Evolutionary conservation across 1,140 invertebrate species (phyloP).

Genomic region (Drosophila cardini): DNA sequence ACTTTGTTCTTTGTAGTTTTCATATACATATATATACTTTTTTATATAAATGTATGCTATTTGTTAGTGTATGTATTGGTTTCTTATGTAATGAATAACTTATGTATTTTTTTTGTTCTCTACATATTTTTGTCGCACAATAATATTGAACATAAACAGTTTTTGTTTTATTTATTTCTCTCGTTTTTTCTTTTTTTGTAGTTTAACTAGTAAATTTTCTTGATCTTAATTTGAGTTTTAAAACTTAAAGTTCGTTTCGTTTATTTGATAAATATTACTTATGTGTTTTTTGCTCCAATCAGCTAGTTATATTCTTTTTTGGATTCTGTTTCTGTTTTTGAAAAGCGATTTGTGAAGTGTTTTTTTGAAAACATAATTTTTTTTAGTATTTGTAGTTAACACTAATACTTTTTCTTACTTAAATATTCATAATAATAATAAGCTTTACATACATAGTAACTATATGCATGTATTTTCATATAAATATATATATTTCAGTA

Average conservation of each 20-base stretch:
- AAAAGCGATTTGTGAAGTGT: constrained; percentile 51
- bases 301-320: constrained; percentile 12
- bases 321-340: constrained; percentile 28
- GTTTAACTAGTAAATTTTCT: constrained; percentile 48
- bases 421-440: constrained; percentile 21
- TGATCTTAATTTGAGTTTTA: constrained; percentile 62
- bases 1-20: constrained; percentile 61
- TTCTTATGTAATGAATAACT: constrained; percentile 65
- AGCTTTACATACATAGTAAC: constrained; percentile 7
- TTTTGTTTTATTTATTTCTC: constrained; percentile 24
- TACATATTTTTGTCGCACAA: constrained; percentile 52
- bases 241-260: constrained; percentile 73
- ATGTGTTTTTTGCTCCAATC: constrained; percentile 29
- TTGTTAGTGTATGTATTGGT: constrained; percentile 41
- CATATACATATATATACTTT: constrained; percentile 64
- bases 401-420: constrained; percentile 38
- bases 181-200: constrained; percentile 16
- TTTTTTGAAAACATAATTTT: constrained; percentile 40
- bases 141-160: constrained; percentile 69
- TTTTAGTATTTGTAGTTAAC: constrained; percentile 28
- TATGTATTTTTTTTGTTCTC: constrained; percentile 44
- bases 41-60: constrained; percentile 59
- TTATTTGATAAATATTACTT: constrained; percentile 68
- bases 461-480: constrained; percentile 28
- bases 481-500: constrained; percentile 42